phyloP scores from a whole-genome alignment of 2,113 vertebrate species.

The Laticauda colubrina region DNA sequence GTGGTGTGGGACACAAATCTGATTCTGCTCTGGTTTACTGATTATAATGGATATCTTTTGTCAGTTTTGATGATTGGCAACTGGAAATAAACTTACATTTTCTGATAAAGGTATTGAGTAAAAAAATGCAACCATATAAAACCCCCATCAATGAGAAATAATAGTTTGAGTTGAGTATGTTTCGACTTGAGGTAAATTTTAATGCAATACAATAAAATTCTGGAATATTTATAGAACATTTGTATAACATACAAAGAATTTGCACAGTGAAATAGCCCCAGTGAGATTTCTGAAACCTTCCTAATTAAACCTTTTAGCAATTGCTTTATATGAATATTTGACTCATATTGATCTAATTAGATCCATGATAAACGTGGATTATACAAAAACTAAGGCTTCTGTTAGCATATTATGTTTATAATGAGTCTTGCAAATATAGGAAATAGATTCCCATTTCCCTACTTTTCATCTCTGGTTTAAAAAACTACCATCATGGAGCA shows the following conservation, averaged over 20 bases:
- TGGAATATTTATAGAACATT: conserved; percentile 27
- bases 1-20: conserved; percentile 11
- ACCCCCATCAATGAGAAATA: conserved; percentile 15
- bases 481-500: background rate
- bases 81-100: conserved; percentile 16
- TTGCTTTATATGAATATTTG: conserved; percentile 21
- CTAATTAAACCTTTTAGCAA: conserved; percentile 33
- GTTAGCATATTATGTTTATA: background rate
- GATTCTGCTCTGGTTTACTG: conserved; percentile 13
- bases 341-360: background rate
- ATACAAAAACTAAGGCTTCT: background rate
- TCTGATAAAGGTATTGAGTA: conserved; percentile 9
- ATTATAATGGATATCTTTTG: background rate
- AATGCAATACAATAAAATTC: conserved; percentile 12
- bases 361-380: background rate
- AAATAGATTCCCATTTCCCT: background rate
- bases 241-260: conserved; percentile 15
- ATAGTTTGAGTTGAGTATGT: conserved; percentile 17
- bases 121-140: background rate
- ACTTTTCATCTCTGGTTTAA: background rate
- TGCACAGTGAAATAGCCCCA: conserved; percentile 40
- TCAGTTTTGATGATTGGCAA: conserved; percentile 4
- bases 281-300: conserved; percentile 32
- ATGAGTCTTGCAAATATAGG: background rate
- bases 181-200: conserved; percentile 41